Evolutionary conservation across 2,113 vertebrate species (phyloP).

Genomic region (Microcebus griseorufus): DNA sequence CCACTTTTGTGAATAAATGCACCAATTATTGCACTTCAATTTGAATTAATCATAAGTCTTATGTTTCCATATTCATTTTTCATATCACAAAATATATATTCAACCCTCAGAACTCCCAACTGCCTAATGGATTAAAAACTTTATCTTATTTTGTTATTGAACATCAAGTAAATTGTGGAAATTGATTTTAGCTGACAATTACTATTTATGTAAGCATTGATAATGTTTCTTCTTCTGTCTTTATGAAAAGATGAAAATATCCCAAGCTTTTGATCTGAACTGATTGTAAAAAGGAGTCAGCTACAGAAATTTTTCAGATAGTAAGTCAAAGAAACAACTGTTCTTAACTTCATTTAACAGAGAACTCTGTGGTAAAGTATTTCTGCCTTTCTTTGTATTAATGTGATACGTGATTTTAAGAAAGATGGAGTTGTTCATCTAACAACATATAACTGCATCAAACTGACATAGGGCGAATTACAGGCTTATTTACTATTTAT

Average conservation of each 20-base stretch:
- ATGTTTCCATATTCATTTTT: not conserved
- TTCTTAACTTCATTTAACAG: not conserved
- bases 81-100: not conserved
- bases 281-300: not conserved
- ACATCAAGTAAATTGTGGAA: not conserved
- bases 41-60: not conserved
- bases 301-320: not conserved
- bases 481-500: not conserved
- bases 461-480: not conserved
- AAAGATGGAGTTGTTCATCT: not conserved
- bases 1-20: not conserved
- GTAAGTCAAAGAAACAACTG: not conserved
- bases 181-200: not conserved
- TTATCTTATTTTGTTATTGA: not conserved
- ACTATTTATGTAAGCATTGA: not conserved
- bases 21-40: not conserved
- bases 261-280: not conserved
- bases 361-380: not conserved
- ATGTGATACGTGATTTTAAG: not conserved
- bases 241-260: not conserved
- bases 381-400: not conserved
- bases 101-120: not conserved
- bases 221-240: not conserved
- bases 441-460: not conserved
- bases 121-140: not conserved